A percentile compares a stretch with the other conserved stretches of the same genome.
phyloP scores from a whole-genome alignment of 2,888 invertebrate species.

The Empis livida region DNA sequence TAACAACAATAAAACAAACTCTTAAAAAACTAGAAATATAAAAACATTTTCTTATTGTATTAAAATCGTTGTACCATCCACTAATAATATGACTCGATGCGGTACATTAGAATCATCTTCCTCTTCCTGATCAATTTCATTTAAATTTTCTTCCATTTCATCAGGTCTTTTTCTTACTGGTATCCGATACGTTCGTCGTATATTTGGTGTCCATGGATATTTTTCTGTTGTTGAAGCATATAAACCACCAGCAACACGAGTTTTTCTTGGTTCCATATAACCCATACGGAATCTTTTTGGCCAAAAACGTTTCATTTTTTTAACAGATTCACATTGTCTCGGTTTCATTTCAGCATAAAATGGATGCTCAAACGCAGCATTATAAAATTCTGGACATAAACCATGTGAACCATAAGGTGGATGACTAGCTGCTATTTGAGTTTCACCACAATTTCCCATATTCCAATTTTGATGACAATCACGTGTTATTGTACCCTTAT shows the following conservation, averaged over 20 bases:
- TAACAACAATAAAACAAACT: too few relatives aligned
- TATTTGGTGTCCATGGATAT: constrained; percentile 15
- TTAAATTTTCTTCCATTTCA: background rate
- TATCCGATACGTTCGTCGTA: background rate
- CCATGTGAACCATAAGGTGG: constrained; percentile 18
- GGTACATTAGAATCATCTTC: too few relatives aligned
- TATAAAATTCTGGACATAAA: constrained; percentile 19
- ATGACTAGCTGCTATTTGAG: constrained; percentile 14
- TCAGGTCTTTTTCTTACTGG: background rate
- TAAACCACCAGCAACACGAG: constrained; percentile 11
- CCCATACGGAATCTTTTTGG: constrained; percentile 18
- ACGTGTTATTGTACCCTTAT: constrained; percentile 16
- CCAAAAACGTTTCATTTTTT: constrained; percentile 8
- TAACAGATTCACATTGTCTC: constrained; percentile 11
- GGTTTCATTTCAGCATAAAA: constrained; percentile 17
- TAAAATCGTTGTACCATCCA: too few relatives aligned
- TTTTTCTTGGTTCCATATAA: constrained; percentile 17
- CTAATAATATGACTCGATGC: too few relatives aligned
- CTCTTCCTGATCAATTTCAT: background rate
- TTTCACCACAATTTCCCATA: constrained; percentile 19
- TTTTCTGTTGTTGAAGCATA: constrained; percentile 15
- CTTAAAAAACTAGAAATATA: too few relatives aligned
- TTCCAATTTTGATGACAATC: constrained; percentile 21
- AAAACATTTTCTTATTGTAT: too few relatives aligned
- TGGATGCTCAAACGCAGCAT: constrained; percentile 15